Evolutionary conservation across 2,113 vertebrate genomes (phyloP), one percentile per base, ranked within the genome.

Genomic region (Macquaria ambigua): DNA sequence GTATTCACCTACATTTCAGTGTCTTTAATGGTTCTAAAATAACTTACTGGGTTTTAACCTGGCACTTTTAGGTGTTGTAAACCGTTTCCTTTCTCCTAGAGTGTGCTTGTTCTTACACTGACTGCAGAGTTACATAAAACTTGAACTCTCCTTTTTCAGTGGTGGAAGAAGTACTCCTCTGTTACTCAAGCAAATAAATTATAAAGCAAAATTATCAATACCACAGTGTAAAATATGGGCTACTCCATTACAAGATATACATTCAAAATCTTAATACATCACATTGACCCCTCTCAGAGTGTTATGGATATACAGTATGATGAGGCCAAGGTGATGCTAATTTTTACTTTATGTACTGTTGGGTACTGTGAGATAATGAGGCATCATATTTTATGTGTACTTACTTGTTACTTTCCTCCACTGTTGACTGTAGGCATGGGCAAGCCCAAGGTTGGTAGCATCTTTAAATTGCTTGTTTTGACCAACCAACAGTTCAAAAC

Each of bases 11-110:
- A 31, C 28, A 14, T 52, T 34, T 66, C 67, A 37, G 23, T 66
- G 31, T 74, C 43, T 25, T 53, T 71, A 7, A 72, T 58, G 23
- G 69, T 34, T 84, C 20, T 56, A 67, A 34, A 81, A 48, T 80
- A 25, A 61, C 86, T 69, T 48, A 56, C 28, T 52, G 8, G 16
- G 21, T 43, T 71, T 31, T 53, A 43, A 68, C 11, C 37, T 37
- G 5, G 8, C 41, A 41, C 4, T 55, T 7, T 37, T 7, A 77
- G 72, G 34, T 66, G 68, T 74, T 53, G 46, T 23, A 68, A 15
- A 70, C 18, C 16, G 34, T 58, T 28, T 61, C 3, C 3, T 8
- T 28, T 53, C 18, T 39, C 1, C 1, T 15, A n/a, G 20, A 48
- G 20, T 46, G 37, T 55, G 18, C 43, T 34, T 43, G 23, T n/a